Evolutionary conservation across 2,888 invertebrate genomes (phyloP).

Genomic region (Trachelus iudaicus): DNA sequence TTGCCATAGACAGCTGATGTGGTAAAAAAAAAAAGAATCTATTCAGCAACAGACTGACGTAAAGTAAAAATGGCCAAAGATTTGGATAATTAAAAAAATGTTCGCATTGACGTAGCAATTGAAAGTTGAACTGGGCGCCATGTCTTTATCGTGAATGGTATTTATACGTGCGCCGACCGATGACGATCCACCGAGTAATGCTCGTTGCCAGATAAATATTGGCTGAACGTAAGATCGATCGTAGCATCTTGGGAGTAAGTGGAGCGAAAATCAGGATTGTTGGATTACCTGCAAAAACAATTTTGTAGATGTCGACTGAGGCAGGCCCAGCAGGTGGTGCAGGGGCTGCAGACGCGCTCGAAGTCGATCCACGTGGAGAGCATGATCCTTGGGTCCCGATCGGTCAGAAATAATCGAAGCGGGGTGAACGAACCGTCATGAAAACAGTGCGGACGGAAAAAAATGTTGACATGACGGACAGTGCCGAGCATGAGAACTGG

Average conservation of each 20-base stretch:
- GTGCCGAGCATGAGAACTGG: constrained; percentile 48
- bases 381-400: constrained; percentile 12
- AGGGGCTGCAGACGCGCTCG: constrained; percentile 35
- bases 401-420: constrained; percentile 14
- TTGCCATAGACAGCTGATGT: neutral
- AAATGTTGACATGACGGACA: constrained; percentile 45
- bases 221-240: neutral
- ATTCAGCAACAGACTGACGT: neutral
- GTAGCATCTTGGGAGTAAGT: neutral
- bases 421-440: constrained; percentile 17
- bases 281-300: constrained; percentile 41
- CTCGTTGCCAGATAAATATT: neutral
- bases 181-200: neutral
- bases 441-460: constrained; percentile 18
- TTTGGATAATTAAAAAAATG: neutral
- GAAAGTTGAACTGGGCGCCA: neutral
- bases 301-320: constrained; percentile 28
- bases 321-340: constrained; percentile 41
- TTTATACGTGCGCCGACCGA: neutral
- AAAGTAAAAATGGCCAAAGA: neutral
- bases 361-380: constrained; percentile 30
- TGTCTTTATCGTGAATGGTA: neutral
- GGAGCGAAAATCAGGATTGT: neutral
- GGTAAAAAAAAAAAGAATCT: neutral
- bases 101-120: neutral